A percentile compares a stretch with the other conserved stretches of the same genome.
These are phyloP conservation scores for Aporophyla nigra DNA, from an alignment of 2,888 invertebrate species.

Conservation along the genomic window DNA sequence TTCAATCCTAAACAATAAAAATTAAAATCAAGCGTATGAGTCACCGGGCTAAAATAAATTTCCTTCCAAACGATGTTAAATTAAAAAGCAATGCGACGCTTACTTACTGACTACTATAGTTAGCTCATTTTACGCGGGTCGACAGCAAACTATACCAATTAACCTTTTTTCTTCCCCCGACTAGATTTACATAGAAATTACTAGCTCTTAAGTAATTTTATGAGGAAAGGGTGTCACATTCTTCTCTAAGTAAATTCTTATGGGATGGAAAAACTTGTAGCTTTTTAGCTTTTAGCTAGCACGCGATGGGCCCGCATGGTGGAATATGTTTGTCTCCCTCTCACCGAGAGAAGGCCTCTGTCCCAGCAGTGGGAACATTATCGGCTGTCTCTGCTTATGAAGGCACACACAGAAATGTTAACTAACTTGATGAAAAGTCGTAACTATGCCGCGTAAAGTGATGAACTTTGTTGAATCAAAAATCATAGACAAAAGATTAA, in stretches of 20 bases:
- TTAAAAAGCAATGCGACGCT: constrained; percentile 43
- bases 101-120: neutral
- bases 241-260: neutral
- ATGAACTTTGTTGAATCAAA: neutral
- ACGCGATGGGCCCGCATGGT: neutral
- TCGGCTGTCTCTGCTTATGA: neutral
- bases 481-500: no score
- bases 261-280: neutral
- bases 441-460: neutral
- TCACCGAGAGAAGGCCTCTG: neutral
- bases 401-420: neutral
- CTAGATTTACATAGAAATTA: constrained; percentile 52
- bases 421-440: neutral
- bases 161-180: constrained; percentile 17
- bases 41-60: neutral
- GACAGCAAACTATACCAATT: constrained; percentile 38
- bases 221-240: constrained; percentile 24
- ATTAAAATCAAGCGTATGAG: neutral
- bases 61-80: neutral
- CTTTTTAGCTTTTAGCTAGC: no score
- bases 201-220: constrained; percentile 28
- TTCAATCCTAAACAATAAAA: no score
- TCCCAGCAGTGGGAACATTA: neutral
- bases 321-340: neutral
- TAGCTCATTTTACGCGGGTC: constrained; percentile 29